Evolutionary conservation across 1,140 invertebrate species (phyloP), one percentile per base, ranked within the genome.

Genomic region (Ceratosolen solmsi): DNA sequence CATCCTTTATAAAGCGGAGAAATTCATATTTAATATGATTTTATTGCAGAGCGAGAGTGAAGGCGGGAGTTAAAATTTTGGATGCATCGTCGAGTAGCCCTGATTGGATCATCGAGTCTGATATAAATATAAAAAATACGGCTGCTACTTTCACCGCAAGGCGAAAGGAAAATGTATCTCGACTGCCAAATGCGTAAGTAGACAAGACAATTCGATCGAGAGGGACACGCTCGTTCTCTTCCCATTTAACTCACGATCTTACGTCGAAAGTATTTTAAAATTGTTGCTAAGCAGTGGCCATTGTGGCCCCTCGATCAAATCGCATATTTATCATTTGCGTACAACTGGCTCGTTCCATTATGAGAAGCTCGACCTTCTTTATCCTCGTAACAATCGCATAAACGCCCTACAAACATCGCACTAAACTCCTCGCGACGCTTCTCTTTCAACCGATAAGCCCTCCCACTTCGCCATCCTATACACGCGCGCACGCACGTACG

Each of bases 131-230:
- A 38, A 96, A 96, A 87, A 95, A 97, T 77, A 96, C 96, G 2
- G 93, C 94, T 1, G 96, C 96, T 1, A 96, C 96, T 13, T 96
- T 98, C 27, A 97, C 96, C 0, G 95, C 96, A 0, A 95, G 96
- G 74, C 92, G 95, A 63, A 95, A 94, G 60, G 94, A 93, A 80
- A 89, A 87, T 36, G 84, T 85, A 0, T 87, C 88, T 9, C 84
- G 88, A 27, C 74, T 86, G 38, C 85, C 87, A 70, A 90, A 86
- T 83, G 86, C 87, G 88, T 90, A 84, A 87, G 89, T 87, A 84
- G 36, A 70, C 1, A 15, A 30, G 27, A 49, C 38, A 70, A 38
- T 71, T 36, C 25, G 76, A 80, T 72, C 74, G 49, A 56, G 27
- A 79, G 65, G 36, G 60, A 49, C 68, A 46, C 60, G 78, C 65